phyloP scores from a whole-genome alignment of 2,888 invertebrate species.

The Stegophylla sp. region DNA sequence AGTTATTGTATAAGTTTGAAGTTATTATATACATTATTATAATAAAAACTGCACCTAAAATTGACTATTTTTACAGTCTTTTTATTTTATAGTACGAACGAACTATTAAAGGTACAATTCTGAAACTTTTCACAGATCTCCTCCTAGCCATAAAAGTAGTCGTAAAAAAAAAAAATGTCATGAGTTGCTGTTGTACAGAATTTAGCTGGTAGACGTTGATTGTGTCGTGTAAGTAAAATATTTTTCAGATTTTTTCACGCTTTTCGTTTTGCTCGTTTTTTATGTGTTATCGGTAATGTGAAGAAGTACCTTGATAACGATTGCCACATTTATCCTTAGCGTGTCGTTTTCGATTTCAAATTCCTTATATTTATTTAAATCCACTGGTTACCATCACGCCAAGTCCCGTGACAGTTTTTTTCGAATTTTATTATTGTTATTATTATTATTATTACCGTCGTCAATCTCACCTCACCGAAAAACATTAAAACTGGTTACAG shows the following conservation, averaged over 20 bases:
- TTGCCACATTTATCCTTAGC: neutral
- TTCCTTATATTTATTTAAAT: constrained; percentile 13
- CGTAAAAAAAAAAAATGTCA: neutral
- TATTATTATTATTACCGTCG: neutral
- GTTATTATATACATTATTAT: too few species aligned
- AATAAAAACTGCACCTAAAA: too few species aligned
- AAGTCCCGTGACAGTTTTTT: neutral
- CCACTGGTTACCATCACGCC: too few species aligned
- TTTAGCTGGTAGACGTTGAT: too few species aligned
- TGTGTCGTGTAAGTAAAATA: too few species aligned
- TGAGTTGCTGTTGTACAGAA: neutral
- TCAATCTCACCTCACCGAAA: neutral
- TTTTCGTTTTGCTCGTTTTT: neutral
- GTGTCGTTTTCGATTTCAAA: neutral
- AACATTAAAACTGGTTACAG: constrained; percentile 7
- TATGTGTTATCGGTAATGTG: neutral
- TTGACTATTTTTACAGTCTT: too few species aligned
- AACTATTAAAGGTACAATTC: too few species aligned
- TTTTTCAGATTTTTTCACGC: too few species aligned
- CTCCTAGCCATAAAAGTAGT: too few species aligned
- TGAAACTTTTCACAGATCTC: too few species aligned
- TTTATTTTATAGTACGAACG: too few species aligned
- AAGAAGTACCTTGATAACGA: constrained; percentile 22
- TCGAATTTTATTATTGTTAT: neutral
- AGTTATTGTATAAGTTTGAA: too few species aligned